phyloP scores from a whole-genome alignment of 2,888 invertebrate species.

The Marasmarcha lunaedactyla region DNA sequence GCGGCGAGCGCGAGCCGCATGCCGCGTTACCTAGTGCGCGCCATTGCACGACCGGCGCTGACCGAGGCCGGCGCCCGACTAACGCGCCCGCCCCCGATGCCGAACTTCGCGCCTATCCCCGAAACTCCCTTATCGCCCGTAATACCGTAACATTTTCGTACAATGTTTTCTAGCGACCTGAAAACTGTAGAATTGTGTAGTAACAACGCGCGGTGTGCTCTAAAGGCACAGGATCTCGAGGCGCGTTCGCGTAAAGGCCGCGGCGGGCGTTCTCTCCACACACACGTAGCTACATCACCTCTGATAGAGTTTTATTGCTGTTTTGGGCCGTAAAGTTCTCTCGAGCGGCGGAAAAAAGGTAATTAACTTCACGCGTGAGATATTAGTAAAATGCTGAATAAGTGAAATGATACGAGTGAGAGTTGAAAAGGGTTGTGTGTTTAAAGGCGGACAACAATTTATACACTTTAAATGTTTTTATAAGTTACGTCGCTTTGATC shows the following conservation, averaged over 20 bases:
- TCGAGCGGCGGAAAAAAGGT: conserved; percentile 31
- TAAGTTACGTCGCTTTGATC: too few species aligned
- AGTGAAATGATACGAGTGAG: too few species aligned
- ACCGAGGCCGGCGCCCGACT: conserved; percentile 64
- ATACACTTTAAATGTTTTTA: too few species aligned
- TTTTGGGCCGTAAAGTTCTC: conserved; percentile 37
- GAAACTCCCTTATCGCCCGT: conserved; percentile 2
- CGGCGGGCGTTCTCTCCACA: conserved; percentile 8
- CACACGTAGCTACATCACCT: conserved; percentile 20
- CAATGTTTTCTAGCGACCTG: background rate
- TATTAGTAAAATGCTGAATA: background rate
- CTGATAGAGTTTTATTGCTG: conserved; percentile 51
- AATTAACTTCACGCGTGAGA: conserved; percentile 27
- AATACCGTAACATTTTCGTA: background rate
- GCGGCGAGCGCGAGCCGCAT: conserved; percentile 64
- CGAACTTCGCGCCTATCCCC: conserved; percentile 9
- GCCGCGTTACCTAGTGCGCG: conserved; percentile 49
- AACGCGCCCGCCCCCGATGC: conserved; percentile 28
- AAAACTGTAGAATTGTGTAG: conserved; percentile 12
- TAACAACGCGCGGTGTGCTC: conserved; percentile 16
- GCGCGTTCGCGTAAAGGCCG: conserved; percentile 5
- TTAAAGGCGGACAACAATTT: too few species aligned
- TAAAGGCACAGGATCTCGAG: background rate
- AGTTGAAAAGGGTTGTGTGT: too few species aligned
- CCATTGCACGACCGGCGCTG: conserved; percentile 56